Evolutionary conservation across 2,113 vertebrate genomes (phyloP).

Genomic region (Gobio gobio): DNA sequence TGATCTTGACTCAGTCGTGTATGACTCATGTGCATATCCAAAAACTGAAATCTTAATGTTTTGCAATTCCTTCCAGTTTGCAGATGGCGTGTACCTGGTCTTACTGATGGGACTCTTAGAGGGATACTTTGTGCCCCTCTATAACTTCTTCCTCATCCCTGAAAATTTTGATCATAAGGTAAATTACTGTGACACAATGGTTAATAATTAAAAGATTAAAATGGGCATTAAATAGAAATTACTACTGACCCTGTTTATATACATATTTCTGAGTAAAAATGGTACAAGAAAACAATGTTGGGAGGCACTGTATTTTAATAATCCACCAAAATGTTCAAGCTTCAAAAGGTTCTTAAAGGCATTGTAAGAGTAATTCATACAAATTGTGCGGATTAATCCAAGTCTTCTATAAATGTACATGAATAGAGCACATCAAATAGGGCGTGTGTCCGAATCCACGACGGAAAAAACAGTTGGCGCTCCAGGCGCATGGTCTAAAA

Average conservation of each 20-base stretch:
- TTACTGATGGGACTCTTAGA: constrained; percentile 89
- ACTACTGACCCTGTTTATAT: not conserved
- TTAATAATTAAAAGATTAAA: not conserved
- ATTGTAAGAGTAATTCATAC: too few species aligned
- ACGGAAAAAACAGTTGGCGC: too few species aligned
- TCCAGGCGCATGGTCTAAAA: too few species aligned
- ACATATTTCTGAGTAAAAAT: not conserved
- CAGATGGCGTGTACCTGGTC: constrained; percentile 88
- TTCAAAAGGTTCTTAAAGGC: too few species aligned
- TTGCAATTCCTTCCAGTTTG: constrained; percentile 75
- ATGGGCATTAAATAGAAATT: not conserved
- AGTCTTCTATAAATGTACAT: too few species aligned
- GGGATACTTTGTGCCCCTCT: constrained; percentile 87
- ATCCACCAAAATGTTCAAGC: too few species aligned
- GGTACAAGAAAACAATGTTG: not conserved
- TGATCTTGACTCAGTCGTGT: not conserved
- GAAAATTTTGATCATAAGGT: constrained; percentile 92
- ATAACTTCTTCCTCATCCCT: constrained; percentile 89
- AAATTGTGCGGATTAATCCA: too few species aligned
- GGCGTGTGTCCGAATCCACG: too few species aligned
- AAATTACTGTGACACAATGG: constrained; percentile 24
- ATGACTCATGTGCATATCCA: not conserved
- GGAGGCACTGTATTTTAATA: too few species aligned
- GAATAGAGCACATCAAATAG: too few species aligned
- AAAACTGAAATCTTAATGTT: not conserved